Percentiles rank a stretch among this genome's conserved stretches.
These are phyloP conservation scores for Discoglossus pictus DNA, from an alignment of 2,797 vertebrate species.

Conservation along the genomic window DNA sequence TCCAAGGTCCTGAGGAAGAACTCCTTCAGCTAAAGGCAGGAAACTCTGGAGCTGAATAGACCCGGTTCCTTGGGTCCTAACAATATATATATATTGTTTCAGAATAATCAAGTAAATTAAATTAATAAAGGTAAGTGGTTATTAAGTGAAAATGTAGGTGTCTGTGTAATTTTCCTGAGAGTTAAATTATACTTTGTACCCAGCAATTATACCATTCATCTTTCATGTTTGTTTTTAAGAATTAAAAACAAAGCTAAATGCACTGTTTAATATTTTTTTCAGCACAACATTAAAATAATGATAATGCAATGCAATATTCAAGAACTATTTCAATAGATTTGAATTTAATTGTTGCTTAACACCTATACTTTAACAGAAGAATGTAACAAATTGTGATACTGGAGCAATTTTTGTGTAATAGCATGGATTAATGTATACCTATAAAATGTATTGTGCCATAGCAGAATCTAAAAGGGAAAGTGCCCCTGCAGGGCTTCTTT, in stretches of 20 bases:
- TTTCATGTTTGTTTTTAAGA: not conserved
- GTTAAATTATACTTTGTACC: not conserved
- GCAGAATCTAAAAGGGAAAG: not conserved
- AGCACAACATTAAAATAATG: conserved; percentile 14
- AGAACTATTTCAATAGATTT: conserved; percentile 5
- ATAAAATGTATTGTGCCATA: conserved; percentile 17
- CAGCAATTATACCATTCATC: conserved; percentile 26
- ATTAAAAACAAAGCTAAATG: conserved; percentile 12
- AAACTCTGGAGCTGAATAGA: no score
- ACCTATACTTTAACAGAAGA: conserved; percentile 5
- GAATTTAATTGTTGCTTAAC: conserved; percentile 21
- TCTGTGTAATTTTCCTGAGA: not conserved
- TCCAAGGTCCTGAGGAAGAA: no score
- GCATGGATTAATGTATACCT: conserved; percentile 5
- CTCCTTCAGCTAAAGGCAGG: no score
- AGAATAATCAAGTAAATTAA: no score
- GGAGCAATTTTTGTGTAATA: not conserved
- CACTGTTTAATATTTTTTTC: not conserved
- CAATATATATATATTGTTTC: no score
- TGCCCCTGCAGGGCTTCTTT: conserved; percentile 1
- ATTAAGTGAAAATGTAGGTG: no score
- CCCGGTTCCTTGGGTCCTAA: no score
- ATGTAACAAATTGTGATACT: conserved; percentile 18
- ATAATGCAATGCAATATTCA: conserved; percentile 20
- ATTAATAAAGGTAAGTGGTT: no score